Percentiles rank a stretch among this genome's conserved stretches.
These are phyloP conservation scores for Polyergus mexicanus DNA, from an alignment of 1,140 invertebrate genomes.

Conservation along the genomic window DNA sequence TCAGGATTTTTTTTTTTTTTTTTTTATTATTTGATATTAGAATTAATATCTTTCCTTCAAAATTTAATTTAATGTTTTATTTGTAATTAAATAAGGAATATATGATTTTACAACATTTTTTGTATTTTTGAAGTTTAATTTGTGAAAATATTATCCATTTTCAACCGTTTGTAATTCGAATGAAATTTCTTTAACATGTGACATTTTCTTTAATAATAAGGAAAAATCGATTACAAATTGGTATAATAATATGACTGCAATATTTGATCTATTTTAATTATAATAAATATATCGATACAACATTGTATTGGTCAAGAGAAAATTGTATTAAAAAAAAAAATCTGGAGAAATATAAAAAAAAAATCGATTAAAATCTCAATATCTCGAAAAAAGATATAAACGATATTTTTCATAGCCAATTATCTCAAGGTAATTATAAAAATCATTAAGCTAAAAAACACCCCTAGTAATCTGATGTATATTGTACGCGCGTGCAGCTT, in stretches of 20 bases:
- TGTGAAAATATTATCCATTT: neutral
- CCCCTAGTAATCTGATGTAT: neutral
- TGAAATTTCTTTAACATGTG: neutral
- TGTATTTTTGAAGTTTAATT: neutral
- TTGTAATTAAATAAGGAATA: neutral
- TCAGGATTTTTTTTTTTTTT: too few relatives aligned
- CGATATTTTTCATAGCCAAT: neutral
- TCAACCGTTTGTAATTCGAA: neutral
- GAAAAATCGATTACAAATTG: constrained; percentile 15
- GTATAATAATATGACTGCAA: neutral
- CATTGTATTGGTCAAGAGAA: neutral
- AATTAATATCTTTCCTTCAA: neutral
- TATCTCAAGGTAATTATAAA: constrained; percentile 15
- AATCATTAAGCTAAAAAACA: neutral
- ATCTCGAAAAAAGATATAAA: neutral
- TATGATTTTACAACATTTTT: neutral
- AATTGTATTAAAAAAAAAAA: constrained; percentile 19
- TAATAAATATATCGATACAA: neutral
- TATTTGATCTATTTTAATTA: constrained; percentile 7
- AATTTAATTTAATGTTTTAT: neutral
- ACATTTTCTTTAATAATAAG: neutral
- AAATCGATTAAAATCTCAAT: too few relatives aligned
- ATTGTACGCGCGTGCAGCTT: neutral
- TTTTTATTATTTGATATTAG: neutral
- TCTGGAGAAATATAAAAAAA: neutral